Evolutionary conservation across 2,797 vertebrate genomes (phyloP), one percentile per base, ranked within the genome.

Genomic region (Valencia hispanica): DNA sequence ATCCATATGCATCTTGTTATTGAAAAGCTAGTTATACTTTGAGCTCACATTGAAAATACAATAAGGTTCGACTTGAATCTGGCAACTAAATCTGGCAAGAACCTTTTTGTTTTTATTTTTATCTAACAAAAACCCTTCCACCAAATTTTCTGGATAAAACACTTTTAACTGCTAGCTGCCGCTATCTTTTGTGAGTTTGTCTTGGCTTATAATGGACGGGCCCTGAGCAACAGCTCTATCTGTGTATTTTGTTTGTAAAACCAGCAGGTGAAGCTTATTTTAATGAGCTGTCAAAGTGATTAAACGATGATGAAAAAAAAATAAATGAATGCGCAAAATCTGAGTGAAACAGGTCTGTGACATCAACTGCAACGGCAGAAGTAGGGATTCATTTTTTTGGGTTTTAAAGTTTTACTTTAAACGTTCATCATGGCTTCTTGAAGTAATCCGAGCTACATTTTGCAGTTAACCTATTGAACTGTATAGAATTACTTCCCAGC

Each of bases 381-480:
- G 34, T 22, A 5, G 34, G 34, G 10, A 39, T 39, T 65, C 1
- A 10, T 65, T 65, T 63, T 22, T 10, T 36, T n/a, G n/a, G 20
- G 32, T 34, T 39, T 65, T 39, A 61, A 8, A 30, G 57, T 61
- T 61, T 27, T 5, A 27, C 15, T 73, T 63, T 39, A 57, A 69
- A 80, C 20, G 50, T 43, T 51, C n/a, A 15, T 47, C 18, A 27
- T 50, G 41, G 34, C 25, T 68, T 34, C 72, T 72, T 43, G 68
- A 72, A 48, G 32, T 41, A 57, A 70, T 70, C 71, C 34, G 30
- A 22, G 25, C 70, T 76, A 65, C 10, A 27, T 25, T 22, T 68
- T 80, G 41, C 61, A 71, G 51, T 72, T 73, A 77, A 73, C 72
- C 70, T 34, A 61, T 39, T 77, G 47, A 81, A 63, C 22, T 70